These are phyloP conservation scores for Lipophrys pholis DNA, from an alignment of 2,113 vertebrate genomes.

Conservation along the genomic window DNA sequence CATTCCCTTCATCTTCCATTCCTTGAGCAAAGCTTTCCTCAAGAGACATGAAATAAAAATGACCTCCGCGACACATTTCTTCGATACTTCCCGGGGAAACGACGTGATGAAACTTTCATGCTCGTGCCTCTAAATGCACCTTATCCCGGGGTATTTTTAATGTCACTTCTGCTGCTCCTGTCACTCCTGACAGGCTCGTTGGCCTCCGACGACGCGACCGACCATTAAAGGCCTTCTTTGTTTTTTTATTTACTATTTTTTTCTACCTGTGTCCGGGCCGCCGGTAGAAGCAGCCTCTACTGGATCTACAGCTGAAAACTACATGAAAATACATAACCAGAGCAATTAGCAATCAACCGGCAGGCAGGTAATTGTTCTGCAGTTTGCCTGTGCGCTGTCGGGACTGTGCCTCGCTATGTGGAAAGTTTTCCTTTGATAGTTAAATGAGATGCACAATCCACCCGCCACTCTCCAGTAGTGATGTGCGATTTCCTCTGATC, in stretches of 20 bases:
- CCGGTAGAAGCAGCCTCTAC: no score
- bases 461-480: neutral
- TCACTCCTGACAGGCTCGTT: slow-evolving; percentile 71
- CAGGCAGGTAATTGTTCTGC: neutral
- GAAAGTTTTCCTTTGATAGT: slow-evolving; percentile 17
- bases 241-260: no score
- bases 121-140: slow-evolving; percentile 69
- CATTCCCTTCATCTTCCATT: neutral
- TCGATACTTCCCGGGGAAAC: slow-evolving; percentile 61
- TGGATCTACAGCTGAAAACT: no score
- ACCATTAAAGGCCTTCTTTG: no score
- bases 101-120: slow-evolving; percentile 74
- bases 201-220: no score
- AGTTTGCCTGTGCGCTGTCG: neutral
- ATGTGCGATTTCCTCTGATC: no score
- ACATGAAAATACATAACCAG: neutral
- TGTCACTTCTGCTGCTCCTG: slow-evolving; percentile 65
- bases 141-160: slow-evolving; percentile 72
- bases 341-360: slow-evolving; percentile 15
- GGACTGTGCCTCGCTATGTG: neutral
- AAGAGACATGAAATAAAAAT: slow-evolving; percentile 76
- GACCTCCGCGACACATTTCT: slow-evolving; percentile 63
- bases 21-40: slow-evolving; percentile 46
- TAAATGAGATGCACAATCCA: slow-evolving; percentile 6
- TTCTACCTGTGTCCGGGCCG: no score